Evolutionary conservation across 2,797 vertebrate genomes (phyloP), one percentile per base, ranked within the genome.

Genomic region (Trematomus bernacchii): DNA sequence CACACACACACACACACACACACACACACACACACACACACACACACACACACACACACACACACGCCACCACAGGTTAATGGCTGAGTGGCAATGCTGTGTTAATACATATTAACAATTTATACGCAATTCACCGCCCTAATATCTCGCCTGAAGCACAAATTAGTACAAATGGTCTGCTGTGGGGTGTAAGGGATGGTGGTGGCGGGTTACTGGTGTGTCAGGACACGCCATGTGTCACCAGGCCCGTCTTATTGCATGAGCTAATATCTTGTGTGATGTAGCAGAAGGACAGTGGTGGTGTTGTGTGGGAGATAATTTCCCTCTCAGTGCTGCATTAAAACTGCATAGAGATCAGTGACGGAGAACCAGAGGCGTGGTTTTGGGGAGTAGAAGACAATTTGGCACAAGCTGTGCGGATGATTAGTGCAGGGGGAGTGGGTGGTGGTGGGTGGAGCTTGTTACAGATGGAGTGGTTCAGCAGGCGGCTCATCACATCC

Each of bases 71-170:
- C 72, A 66, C 70, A 80, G 86, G 82, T 92, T 91, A 91, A 89
- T 90, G 85, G 73, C 77, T 80, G 85, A 85, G 76, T 77, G 62
- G 87, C 88, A 90, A 92, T 86, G 79, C 80, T 87, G 80, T 84
- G 80, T 82, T 93, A 92, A 94, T 89, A 93, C 89, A 90, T 90
- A 93, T 94, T 93, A 94, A 93, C 91, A 93, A 93, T 94, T 94
- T 89, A 93, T 90, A 92, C 76, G 85, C 87, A 88, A 90, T 90
- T 87, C 88, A 76, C 83, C 6, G 6, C 75, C 65, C 75, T 90
- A 86, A 94, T 93, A 92, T 89, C 82, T 86, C 10, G 88, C 92
- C 91, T 79, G 77, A 71, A 91, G 91, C 85, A 76, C 79, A 91
- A 90, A 92, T 92, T 87, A 91, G 87, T 82, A 80, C 73, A 88